These are phyloP conservation scores for Pao palembangensis DNA, from an alignment of 2,113 vertebrate species.

Conservation along the genomic window DNA sequence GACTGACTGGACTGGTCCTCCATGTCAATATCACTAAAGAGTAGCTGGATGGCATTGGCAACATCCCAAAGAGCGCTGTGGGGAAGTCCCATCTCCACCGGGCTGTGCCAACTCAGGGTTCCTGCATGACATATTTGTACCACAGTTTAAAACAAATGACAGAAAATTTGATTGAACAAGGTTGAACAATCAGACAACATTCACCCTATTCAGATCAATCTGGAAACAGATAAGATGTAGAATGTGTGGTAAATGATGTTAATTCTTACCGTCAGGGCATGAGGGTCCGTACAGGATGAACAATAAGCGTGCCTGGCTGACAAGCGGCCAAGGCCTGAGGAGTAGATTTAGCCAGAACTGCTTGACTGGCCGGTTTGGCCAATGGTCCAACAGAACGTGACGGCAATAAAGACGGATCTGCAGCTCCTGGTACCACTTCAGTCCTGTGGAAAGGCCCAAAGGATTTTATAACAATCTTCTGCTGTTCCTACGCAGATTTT, in stretches of 20 bases:
- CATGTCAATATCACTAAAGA: slow-evolving; percentile 66
- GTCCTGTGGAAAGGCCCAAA: slow-evolving; percentile 50
- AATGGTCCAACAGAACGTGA: slow-evolving; percentile 79
- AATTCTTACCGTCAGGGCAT: slow-evolving; percentile 74
- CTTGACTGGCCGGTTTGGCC: slow-evolving; percentile 67
- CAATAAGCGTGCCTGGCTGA: slow-evolving; percentile 85
- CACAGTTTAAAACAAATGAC: neutral
- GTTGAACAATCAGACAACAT: neutral
- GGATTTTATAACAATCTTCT: too few species aligned
- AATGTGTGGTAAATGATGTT: too few species aligned
- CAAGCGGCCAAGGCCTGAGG: slow-evolving; percentile 87
- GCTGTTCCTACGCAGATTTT: neutral
- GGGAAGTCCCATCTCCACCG: slow-evolving; percentile 75
- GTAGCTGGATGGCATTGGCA: slow-evolving; percentile 79
- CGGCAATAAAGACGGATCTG: slow-evolving; percentile 83
- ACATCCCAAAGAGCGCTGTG: slow-evolving; percentile 78
- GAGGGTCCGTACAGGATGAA: slow-evolving; percentile 87
- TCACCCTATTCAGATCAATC: too few species aligned
- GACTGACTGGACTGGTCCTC: slow-evolving; percentile 80
- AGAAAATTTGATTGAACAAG: neutral
- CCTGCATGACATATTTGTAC: slow-evolving; percentile 61
- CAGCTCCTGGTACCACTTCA: slow-evolving; percentile 74
- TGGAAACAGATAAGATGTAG: too few species aligned
- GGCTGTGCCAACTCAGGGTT: slow-evolving; percentile 79
- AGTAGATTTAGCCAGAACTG: slow-evolving; percentile 85